Base-by-base conservation (phyloP, 2,797 vertebrate species). In the Toxotes lorentzi region DNA sequence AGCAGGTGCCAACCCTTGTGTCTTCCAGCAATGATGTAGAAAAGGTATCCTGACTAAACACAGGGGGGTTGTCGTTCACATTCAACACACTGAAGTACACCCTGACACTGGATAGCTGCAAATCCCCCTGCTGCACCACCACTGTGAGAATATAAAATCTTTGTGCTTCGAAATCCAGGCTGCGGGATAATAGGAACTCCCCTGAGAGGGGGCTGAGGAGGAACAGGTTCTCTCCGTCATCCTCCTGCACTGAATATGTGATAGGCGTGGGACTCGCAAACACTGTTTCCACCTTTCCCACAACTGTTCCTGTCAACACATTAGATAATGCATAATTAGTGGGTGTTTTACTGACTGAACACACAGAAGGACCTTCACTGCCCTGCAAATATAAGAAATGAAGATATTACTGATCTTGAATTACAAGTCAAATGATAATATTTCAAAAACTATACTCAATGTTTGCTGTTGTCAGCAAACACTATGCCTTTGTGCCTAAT, bases 71-170 rank as follows among this genome's bases (percentile, higher is more conserved):
- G 90, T 96, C 95, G 4, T 96, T 96, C 76, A 95, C 91, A 70
- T 96, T 94, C 68, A 94, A 27, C 83, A 95, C 94, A 56, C 88
- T 96, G 79, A 96, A 94, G 85, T 95, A 96, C 27, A 95, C 93
- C 69, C 95, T 90, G 91, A 95, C 92, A 89, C 90, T 74, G 59
- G 89, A 91, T 12, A 92, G 86, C 70, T 77, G 85, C 16, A 43
- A 61, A 51, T 86, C 89, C 78, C 91, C 81, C 76, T 81, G 83
- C 79, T 88, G 89, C 30, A 64, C 84, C 50, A 67, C 86, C 76
- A 94, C 93, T 30, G 93, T 92, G 72, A 96, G 90, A 82, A 95
- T 85, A 86, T 94, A 95, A 85, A 92, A 88, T 56, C 88, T 87
- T 85, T 95, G 92, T 67, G 73, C 66, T 84, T 96, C 95, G 27